Evolutionary conservation across 2,888 invertebrate species (phyloP).

Genomic region (Noctua janthe): DNA sequence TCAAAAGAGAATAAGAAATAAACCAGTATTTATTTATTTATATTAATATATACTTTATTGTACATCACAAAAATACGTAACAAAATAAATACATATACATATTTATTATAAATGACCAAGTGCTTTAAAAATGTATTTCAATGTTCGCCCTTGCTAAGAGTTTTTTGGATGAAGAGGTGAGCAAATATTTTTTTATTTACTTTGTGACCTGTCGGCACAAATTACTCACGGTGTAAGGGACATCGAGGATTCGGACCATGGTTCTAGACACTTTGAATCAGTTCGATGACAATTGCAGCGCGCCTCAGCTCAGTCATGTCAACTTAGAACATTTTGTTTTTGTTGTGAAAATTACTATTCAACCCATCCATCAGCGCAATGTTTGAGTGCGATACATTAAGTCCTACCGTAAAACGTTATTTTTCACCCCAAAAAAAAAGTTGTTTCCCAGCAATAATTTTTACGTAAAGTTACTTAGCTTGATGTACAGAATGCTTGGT

Average conservation of each 20-base stretch:
- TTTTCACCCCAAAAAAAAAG: no score
- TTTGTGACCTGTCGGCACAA: neutral
- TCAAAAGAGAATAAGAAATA: conserved; percentile 13
- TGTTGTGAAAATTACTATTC: no score
- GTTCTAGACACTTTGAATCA: neutral
- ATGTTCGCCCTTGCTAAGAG: conserved; percentile 1
- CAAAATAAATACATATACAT: neutral
- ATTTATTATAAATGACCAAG: neutral
- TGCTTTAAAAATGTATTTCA: conserved; percentile 13
- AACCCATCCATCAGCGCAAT: no score
- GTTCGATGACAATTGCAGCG: no score
- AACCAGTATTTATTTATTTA: conserved; percentile 18
- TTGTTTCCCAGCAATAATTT: no score
- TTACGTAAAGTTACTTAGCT: no score
- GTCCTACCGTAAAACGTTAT: no score
- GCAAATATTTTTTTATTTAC: neutral
- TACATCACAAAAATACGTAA: neutral
- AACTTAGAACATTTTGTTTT: no score
- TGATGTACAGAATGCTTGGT: no score
- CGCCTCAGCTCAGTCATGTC: no score
- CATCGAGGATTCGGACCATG: neutral
- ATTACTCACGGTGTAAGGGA: neutral
- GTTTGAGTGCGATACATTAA: no score
- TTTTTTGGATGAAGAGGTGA: conserved; percentile 5
- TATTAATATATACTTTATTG: neutral